phyloP scores from a whole-genome alignment of 2,113 vertebrate genomes.

The Hypanus sabinus region DNA sequence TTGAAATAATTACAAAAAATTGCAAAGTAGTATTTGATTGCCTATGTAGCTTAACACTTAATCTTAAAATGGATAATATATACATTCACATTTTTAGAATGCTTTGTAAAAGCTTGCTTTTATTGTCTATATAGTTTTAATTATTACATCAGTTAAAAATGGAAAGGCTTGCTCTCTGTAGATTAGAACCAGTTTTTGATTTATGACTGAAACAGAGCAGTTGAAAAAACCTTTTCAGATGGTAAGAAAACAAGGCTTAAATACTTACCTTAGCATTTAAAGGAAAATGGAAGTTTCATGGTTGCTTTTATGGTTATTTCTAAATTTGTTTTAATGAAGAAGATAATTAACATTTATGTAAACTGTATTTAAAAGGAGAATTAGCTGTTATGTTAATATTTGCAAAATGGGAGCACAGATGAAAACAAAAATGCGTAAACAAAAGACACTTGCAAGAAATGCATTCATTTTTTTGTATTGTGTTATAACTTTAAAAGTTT shows the following conservation, averaged over 20 bases:
- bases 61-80: neutral
- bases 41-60: neutral
- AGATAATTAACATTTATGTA: neutral
- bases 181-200: neutral
- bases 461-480: neutral
- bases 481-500: neutral
- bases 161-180: neutral
- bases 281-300: neutral
- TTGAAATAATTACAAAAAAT: neutral
- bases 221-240: neutral
- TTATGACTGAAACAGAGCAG: neutral
- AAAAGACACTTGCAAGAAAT: neutral
- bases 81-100: neutral
- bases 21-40: neutral
- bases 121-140: neutral
- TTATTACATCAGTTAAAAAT: neutral
- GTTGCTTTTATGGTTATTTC: neutral
- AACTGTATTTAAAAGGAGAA: neutral
- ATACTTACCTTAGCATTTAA: neutral
- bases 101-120: neutral
- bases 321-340: neutral
- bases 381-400: neutral
- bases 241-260: neutral
- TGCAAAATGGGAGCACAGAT: neutral
- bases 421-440: neutral